A percentile compares a stretch with the other conserved stretches of the same genome.
phyloP scores from a whole-genome alignment of 2,888 invertebrate species.

The Melieria omissa region DNA sequence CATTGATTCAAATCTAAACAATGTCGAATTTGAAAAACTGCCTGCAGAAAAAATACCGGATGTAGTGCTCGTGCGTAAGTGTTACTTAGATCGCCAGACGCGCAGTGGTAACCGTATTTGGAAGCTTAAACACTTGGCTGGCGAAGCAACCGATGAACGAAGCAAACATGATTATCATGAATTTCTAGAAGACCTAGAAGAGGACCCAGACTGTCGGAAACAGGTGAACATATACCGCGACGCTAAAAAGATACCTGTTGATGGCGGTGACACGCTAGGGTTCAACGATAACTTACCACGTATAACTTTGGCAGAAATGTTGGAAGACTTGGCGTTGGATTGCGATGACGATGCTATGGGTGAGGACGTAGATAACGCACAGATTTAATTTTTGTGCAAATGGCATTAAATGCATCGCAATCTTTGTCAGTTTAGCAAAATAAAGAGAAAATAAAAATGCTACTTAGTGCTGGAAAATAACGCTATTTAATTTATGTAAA shows the following conservation, averaged over 20 bases:
- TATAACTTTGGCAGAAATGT: slow-evolving; percentile 91
- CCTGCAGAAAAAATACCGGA: slow-evolving; percentile 79
- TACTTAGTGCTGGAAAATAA: not conserved
- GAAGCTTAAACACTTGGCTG: slow-evolving; percentile 90
- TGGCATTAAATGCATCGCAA: too few species aligned
- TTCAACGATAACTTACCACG: slow-evolving; percentile 79
- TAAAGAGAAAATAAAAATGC: too few species aligned
- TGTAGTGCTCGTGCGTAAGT: slow-evolving; percentile 94
- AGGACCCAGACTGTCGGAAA: slow-evolving; percentile 88
- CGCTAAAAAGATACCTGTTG: slow-evolving; percentile 69
- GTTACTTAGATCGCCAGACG: slow-evolving; percentile 78
- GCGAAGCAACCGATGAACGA: slow-evolving; percentile 74
- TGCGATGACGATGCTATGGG: slow-evolving; percentile 78
- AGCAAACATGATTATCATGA: slow-evolving; percentile 87
- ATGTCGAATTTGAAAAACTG: slow-evolving; percentile 87
- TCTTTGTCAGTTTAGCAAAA: too few species aligned
- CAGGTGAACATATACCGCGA: slow-evolving; percentile 92
- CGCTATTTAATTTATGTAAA: not conserved
- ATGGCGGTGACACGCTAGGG: slow-evolving; percentile 69
- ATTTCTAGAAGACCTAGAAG: slow-evolving; percentile 97
- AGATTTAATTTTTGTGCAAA: too few species aligned
- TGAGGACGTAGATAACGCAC: slow-evolving; percentile 58
- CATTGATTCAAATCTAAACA: slow-evolving; percentile 91
- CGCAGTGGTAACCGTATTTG: slow-evolving; percentile 83
- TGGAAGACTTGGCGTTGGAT: slow-evolving; percentile 84